phyloP scores from a whole-genome alignment of 2,888 invertebrate genomes.

The Leptinotarsa rubiginosa region DNA sequence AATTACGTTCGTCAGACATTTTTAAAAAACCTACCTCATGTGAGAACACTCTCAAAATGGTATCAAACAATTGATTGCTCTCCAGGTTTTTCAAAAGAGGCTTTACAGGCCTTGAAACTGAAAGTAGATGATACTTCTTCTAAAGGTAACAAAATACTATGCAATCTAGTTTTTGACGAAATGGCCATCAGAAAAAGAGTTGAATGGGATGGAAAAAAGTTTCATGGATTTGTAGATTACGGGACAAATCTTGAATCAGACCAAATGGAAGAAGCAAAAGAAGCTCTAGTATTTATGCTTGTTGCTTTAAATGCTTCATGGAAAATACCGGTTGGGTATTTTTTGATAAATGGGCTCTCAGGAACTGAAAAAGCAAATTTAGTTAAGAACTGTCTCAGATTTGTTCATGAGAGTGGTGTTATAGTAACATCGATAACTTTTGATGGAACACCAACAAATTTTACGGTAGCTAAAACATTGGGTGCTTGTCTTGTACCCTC shows the following conservation, averaged over 20 bases:
- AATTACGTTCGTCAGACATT: conserved; percentile 37
- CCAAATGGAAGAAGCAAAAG: background rate
- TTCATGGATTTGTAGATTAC: conserved; percentile 14
- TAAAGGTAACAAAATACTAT: conserved; percentile 32
- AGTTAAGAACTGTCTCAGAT: conserved; percentile 18
- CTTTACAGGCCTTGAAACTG: conserved; percentile 45
- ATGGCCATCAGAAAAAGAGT: conserved; percentile 38
- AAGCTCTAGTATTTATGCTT: conserved; percentile 17
- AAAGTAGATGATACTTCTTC: conserved; percentile 21
- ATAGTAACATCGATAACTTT: conserved; percentile 31
- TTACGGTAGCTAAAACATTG: conserved; percentile 9
- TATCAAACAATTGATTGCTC: conserved; percentile 41
- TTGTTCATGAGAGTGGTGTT: conserved; percentile 29
- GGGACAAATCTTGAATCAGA: conserved; percentile 8
- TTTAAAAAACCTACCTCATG: conserved; percentile 38
- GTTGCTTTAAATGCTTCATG: background rate
- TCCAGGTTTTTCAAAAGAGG: conserved; percentile 49
- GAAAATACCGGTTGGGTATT: conserved; percentile 8
- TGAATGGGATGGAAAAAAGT: conserved; percentile 1
- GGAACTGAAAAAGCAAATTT: conserved; percentile 21
- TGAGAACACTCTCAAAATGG: conserved; percentile 45
- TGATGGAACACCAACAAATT: conserved; percentile 25
- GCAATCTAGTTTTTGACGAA: conserved; percentile 54
- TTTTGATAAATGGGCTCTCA: background rate
- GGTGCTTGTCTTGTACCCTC: background rate